These are phyloP conservation scores for Triops longicaudatus DNA, from an alignment of 1,140 invertebrate species.

Conservation along the genomic window DNA sequence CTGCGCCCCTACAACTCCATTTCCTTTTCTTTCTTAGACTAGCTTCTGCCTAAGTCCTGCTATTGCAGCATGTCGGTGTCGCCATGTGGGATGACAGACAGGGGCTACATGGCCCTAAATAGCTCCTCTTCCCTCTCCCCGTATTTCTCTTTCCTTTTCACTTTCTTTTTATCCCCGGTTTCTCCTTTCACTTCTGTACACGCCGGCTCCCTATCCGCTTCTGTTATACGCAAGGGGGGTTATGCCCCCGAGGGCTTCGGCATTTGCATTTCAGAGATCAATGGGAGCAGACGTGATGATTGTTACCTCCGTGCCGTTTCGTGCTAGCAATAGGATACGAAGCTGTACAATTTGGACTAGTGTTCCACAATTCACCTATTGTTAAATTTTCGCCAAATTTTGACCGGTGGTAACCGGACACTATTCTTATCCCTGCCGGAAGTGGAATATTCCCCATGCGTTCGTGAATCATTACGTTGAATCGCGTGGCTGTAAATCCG, in stretches of 20 bases:
- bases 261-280: not conserved
- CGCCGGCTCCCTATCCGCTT: not conserved
- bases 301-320: not conserved
- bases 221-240: not conserved
- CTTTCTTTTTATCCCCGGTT: constrained; percentile 16
- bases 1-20: not conserved
- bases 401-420: too few species aligned
- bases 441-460: too few species aligned
- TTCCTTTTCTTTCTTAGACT: constrained; percentile 24
- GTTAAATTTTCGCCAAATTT: too few species aligned
- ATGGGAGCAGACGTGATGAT: not conserved
- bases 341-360: too few species aligned
- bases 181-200: not conserved
- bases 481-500: too few species aligned
- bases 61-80: constrained; percentile 20
- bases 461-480: too few species aligned
- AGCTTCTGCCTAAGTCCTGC: constrained; percentile 29
- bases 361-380: too few species aligned
- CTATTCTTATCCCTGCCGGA: too few species aligned
- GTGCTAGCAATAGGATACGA: too few species aligned
- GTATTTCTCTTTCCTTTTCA: constrained; percentile 14
- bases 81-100: constrained; percentile 30
- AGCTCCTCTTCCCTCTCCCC: constrained; percentile 22
- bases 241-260: not conserved
- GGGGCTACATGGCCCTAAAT: constrained; percentile 31